Conservation (phyloP, 2,797 vertebrate genomes). For the Spatula versicolor region DNA sequence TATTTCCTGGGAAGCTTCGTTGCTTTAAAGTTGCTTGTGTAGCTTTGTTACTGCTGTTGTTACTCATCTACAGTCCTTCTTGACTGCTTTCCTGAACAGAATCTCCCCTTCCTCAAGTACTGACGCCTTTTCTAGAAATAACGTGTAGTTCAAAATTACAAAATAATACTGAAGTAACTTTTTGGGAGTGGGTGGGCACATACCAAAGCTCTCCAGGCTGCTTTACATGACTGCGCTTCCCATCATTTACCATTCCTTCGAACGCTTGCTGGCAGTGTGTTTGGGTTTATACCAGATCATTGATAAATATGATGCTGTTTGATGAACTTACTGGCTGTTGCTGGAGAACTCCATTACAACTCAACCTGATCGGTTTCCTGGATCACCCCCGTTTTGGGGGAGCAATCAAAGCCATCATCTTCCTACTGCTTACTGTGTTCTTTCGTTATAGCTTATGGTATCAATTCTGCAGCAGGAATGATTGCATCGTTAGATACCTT, state of each 20-base stretch:
- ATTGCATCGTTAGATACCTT: background rate
- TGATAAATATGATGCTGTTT: background rate
- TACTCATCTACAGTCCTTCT: background rate
- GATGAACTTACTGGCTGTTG: background rate
- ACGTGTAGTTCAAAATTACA: background rate
- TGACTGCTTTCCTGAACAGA: background rate
- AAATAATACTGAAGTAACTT: background rate
- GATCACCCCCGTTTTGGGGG: background rate
- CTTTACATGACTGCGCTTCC: background rate
- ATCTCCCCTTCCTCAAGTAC: background rate
- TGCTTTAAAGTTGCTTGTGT: background rate
- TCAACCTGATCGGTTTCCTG: background rate
- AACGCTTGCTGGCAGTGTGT: accelerated
- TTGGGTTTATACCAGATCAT: background rate
- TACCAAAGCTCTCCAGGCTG: background rate
- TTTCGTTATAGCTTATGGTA: background rate
- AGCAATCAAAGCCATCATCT: background rate
- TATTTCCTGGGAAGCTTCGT: background rate
- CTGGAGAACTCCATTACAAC: background rate
- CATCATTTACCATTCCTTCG: background rate
- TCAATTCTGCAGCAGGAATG: background rate
- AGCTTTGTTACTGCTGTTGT: background rate
- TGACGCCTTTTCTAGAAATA: background rate
- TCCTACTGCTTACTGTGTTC: background rate
- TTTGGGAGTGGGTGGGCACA: background rate